Evolutionary conservation across 2,888 invertebrate species (phyloP).

Genomic region (Acanthosoma haemorrhoidale): DNA sequence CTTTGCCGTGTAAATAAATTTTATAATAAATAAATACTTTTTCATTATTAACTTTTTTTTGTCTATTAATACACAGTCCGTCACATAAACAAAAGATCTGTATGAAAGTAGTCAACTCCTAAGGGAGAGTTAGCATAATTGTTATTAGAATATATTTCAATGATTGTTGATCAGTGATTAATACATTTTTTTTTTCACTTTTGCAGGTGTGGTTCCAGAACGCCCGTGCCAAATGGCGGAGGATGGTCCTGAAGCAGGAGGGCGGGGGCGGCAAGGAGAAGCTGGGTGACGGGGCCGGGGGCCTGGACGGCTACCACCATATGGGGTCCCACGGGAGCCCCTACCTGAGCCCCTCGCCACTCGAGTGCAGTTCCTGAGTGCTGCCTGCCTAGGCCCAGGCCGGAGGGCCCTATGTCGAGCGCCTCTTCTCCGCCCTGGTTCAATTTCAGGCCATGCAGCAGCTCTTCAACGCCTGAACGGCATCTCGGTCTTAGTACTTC

Average conservation of each 20-base stretch:
- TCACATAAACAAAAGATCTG: too few species aligned
- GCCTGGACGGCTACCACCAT: constrained; percentile 38
- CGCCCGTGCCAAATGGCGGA: constrained; percentile 86
- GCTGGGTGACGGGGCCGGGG: constrained; percentile 48
- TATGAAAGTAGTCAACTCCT: too few species aligned
- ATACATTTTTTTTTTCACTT: too few species aligned
- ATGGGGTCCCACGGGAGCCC: constrained; percentile 53
- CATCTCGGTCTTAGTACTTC: too few species aligned
- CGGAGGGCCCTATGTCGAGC: not conserved
- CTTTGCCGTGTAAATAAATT: too few species aligned
- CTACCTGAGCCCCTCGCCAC: constrained; percentile 53
- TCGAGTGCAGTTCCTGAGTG: constrained; percentile 54
- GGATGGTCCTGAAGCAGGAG: constrained; percentile 78
- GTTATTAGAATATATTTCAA: too few species aligned
- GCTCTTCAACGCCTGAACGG: not conserved
- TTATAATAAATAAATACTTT: too few species aligned
- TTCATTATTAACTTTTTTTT: too few species aligned
- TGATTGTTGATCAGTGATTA: too few species aligned
- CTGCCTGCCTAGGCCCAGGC: not conserved
- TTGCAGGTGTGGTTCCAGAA: constrained; percentile 93
- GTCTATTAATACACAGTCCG: too few species aligned
- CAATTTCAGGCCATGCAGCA: not conserved
- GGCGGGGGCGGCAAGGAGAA: constrained; percentile 51
- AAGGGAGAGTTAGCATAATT: too few species aligned
- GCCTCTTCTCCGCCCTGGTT: not conserved